Evolutionary conservation across 2,888 invertebrate species (phyloP), one percentile per base, ranked within the genome.

Genomic region (Pachliopta kotzebuea): DNA sequence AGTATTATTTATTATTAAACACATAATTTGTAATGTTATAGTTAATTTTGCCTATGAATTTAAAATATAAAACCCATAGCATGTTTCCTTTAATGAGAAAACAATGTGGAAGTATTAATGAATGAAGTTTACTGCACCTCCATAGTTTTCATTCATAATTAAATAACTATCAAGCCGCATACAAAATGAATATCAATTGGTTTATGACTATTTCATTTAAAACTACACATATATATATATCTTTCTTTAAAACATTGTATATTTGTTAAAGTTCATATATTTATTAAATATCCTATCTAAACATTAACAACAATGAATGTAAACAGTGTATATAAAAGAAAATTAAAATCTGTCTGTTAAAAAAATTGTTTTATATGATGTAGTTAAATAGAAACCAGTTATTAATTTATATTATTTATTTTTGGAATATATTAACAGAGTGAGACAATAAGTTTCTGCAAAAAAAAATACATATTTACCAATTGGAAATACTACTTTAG

Each of bases 141-240:
- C 20, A 20, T 56, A 20, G 2, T 21, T 62, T 55, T 56, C 56
- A 62, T 62, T 61, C 61, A 61, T 61, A 49, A 49, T 49, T 56
- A 9, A 20, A 4, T 20, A 20, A 9, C 4, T 18, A 45, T 42
- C 17, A 45, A 45, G n/a, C 45, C 7, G 45, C 45, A 45, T 45
- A 8, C 18, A 45, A 8, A 45, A n/a, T 45, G n/a, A n/a, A n/a
- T 3, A n/a, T 45, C 4, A n/a, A 6, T n/a, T 45, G n/a, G n/a
- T 45, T 45, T 7, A 45, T n/a, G 2, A 8, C 11, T 14, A 37
- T 37, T 4, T 17, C 37, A 45, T 45, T 45, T n/a, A 45, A 45
- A 18, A 45, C 45, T n/a, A n/a, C n/a, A n/a, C n/a, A n/a, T n/a
- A n/a, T 8, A 45, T 17, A 42, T 42, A 4, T 14, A 18, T 42